Evolutionary conservation across 2,797 vertebrate species (phyloP), one percentile per base, ranked within the genome.

Genomic region (Chiloscyllium punctatum): DNA sequence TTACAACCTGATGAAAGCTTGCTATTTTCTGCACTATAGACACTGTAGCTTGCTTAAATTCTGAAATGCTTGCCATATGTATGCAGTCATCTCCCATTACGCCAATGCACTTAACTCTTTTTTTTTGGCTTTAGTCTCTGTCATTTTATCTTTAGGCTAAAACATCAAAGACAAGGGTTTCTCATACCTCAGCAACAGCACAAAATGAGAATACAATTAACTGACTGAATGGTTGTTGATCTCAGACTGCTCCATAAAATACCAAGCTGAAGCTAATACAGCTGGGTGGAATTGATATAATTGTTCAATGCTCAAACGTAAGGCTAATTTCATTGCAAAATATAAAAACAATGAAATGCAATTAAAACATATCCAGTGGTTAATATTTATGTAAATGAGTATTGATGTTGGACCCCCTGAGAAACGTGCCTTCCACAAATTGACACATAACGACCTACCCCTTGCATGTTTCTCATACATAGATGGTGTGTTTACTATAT

Each of bases 71-170:
- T 37, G 23, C 8, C 23, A 33, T 15, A 86, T 7, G 33, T 48
- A 13, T 7, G n/a, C 37, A n/a, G 48, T n/a, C 95, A 23, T 30
- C 21, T n/a, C 79, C 37, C 48, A 15, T 48, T 51, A 6, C 7
- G 16, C 37, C 11, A 4, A 62, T 27, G 0, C 15, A 30, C 4
- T 21, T 68, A 16, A 27, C 57, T 48, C 42, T 25, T 30, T 84
- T 79, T 79, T 53, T 48, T 42, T 86, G 4, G 25, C 69, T 74
- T 72, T 94, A 30, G 27, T 68, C 16, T 69, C n/a, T 42, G 33
- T 51, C 30, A 0, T 92, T 92, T 69, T 92, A 92, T 69, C 62
- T 69, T 92, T 92, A 33, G 96, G 96, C 71, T 90, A 48, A 77
- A 94, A 95, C 96, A n/a, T 66, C 42, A 51, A 77, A 66, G 68